Base-by-base conservation (phyloP, 2,113 vertebrate genomes). In the Takifugu flavidus region DNA sequence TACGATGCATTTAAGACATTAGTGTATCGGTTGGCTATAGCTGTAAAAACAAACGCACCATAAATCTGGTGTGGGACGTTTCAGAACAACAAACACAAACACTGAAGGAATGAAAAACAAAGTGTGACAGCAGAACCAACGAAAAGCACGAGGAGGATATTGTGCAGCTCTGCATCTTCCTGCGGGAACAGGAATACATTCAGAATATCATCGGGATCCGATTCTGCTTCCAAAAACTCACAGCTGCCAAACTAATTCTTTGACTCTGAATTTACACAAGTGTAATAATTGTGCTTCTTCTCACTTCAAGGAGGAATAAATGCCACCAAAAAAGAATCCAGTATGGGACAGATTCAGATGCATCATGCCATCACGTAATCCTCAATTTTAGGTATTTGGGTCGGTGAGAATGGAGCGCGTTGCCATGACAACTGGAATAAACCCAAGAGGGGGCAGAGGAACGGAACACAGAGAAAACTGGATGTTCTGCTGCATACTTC, bases 181-280 rank as follows among this genome's bases (percentile, higher is more conserved):
- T 51, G 51, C 64, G 54, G 47, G 73, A 73, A 82, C 65, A 65
- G 60, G 59, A 62, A 72, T 20, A 86, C 80, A 85, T 84, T 86
- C 80, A 83, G 49, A 57, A 54, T 10, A 75, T 53, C 62, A 39
- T 10, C 59, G 53, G 49, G 71, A 64, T 28, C 51, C 7, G 28
- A 61, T 27, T 57, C 66, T 69, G 59, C 44, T 45, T 14, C 13
- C 44, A 14, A 13, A 45, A 45, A 45, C 4, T 14, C 43, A 49
- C 44, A 26, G 54, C 15, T 47, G 46, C 20, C 29, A 49, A 25
- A 58, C 27, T 28, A 15, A 15, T 45, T 39, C 34, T 11, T 39
- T 39, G 34, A 39, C 31, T 34, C 6, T 29, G 29, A 29, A 29
- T 4, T 34, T 34, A 34, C 31, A 7, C 10, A 74, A 64, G 67